Evolutionary conservation across 2,888 invertebrate genomes (phyloP).

Genomic region (Polydrusus pterygomalis): DNA sequence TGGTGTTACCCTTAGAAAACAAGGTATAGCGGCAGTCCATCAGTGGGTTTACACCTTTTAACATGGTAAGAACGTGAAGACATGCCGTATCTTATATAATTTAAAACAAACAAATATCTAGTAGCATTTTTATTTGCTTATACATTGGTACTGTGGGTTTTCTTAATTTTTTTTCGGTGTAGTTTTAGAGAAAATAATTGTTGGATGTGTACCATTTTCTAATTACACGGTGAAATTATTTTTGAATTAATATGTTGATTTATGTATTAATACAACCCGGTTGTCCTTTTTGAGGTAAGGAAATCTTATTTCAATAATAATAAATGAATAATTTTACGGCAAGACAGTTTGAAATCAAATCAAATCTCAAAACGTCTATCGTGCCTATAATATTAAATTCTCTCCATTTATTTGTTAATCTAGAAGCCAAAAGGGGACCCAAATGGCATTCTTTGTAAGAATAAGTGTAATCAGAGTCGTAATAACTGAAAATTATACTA

Average conservation of each 20-base stretch:
- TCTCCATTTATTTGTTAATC: conserved; percentile 20
- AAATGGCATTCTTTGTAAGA: neutral
- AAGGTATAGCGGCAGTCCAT: too few species aligned
- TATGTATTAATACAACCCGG: conserved; percentile 36
- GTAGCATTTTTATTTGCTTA: too few species aligned
- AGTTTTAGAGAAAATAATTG: conserved; percentile 29
- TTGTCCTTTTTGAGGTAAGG: conserved; percentile 19
- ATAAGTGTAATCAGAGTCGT: neutral
- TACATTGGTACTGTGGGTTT: neutral
- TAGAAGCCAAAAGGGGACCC: neutral
- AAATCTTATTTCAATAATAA: conserved; percentile 29
- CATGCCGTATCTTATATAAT: too few species aligned
- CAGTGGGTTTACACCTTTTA: too few species aligned
- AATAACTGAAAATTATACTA: too few species aligned
- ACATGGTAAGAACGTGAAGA: too few species aligned
- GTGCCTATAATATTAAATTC: conserved; percentile 29
- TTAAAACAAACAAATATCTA: too few species aligned
- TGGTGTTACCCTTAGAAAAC: too few species aligned
- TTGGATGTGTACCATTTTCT: conserved; percentile 41
- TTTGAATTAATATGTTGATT: conserved; percentile 46
- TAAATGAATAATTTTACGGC: conserved; percentile 27
- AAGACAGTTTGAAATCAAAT: conserved; percentile 33
- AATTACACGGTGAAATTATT: conserved; percentile 39
- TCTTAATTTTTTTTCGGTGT: neutral
- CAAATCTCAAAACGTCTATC: conserved; percentile 30